phyloP scores from a whole-genome alignment of 1,140 invertebrate species.

The Tetranychus urticae region DNA sequence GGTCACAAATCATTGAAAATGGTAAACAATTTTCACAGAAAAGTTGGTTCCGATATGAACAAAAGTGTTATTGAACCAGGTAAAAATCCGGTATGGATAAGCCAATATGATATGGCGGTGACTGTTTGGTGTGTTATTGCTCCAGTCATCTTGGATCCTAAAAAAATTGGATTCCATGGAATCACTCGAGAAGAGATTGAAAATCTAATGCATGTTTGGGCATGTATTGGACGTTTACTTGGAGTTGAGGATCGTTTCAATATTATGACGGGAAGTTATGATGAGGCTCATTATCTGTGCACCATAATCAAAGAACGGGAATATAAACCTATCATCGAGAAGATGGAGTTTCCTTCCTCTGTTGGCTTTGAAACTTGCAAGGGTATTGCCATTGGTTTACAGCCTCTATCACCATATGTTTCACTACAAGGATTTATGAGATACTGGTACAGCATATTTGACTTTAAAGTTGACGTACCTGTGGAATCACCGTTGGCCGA shows the following conservation, averaged over 20 bases:
- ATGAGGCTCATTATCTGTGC: slow-evolving; percentile 14
- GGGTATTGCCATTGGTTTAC: background rate
- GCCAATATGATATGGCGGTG: slow-evolving; percentile 19
- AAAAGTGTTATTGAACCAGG: background rate
- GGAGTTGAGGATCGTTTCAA: slow-evolving; percentile 53
- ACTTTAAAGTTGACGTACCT: background rate
- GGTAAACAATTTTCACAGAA: slow-evolving; percentile 5
- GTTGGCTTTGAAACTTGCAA: background rate
- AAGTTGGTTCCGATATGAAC: slow-evolving; percentile 1
- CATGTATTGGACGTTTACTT: slow-evolving; percentile 46
- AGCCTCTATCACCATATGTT: background rate
- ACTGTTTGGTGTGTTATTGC: slow-evolving; percentile 19
- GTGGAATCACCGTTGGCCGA: background rate
- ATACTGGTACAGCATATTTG: slow-evolving; percentile 18
- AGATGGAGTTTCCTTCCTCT: background rate
- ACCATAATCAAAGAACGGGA: background rate
- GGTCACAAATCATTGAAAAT: slow-evolving; percentile 1
- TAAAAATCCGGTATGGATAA: slow-evolving; percentile 12
- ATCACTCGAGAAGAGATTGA: slow-evolving; percentile 32
- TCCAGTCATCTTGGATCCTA: slow-evolving; percentile 23
- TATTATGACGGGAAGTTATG: slow-evolving; percentile 22
- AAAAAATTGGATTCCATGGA: slow-evolving; percentile 3
- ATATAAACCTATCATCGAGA: background rate
- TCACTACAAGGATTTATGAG: background rate
- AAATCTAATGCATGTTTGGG: slow-evolving; percentile 56